These are phyloP conservation scores for Thunnus maccoyii DNA, from an alignment of 2,113 vertebrate species.

Conservation along the genomic window DNA sequence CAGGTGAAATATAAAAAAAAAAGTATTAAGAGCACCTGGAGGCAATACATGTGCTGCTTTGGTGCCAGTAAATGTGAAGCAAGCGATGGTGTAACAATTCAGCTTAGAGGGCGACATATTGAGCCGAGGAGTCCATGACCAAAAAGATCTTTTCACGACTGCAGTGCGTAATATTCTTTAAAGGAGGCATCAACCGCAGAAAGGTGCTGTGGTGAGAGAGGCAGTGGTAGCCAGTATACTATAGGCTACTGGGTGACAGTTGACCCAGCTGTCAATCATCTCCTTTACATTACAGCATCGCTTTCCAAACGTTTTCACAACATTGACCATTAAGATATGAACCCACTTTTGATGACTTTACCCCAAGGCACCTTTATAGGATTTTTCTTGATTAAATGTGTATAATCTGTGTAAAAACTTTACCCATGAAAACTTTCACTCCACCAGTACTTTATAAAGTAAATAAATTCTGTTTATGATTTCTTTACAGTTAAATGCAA, in stretches of 20 bases:
- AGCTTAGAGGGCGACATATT: not conserved
- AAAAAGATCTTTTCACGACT: not conserved
- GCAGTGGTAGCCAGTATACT: not conserved
- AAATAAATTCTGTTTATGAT: not conserved
- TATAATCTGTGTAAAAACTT: not conserved
- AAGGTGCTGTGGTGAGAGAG: not conserved
- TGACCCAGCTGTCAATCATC: slow-evolving; percentile 22
- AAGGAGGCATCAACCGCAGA: not conserved
- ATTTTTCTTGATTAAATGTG: not conserved
- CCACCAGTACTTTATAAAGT: not conserved
- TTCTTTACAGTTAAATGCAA: not conserved
- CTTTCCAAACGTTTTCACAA: slow-evolving; percentile 25
- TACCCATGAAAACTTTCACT: not conserved
- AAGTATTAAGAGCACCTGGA: not conserved
- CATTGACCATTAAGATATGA: not conserved
- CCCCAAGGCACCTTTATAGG: not conserved
- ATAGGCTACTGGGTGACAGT: not conserved
- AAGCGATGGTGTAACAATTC: not conserved
- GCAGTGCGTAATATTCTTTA: not conserved
- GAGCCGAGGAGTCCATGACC: not conserved
- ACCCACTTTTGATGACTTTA: not conserved
- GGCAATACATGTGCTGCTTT: not conserved
- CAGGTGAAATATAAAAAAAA: no score
- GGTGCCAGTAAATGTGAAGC: not conserved
- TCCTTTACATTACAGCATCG: not conserved